These are phyloP conservation scores for Drosophila siamana DNA, from an alignment of 2,888 invertebrate species.

Conservation along the genomic window DNA sequence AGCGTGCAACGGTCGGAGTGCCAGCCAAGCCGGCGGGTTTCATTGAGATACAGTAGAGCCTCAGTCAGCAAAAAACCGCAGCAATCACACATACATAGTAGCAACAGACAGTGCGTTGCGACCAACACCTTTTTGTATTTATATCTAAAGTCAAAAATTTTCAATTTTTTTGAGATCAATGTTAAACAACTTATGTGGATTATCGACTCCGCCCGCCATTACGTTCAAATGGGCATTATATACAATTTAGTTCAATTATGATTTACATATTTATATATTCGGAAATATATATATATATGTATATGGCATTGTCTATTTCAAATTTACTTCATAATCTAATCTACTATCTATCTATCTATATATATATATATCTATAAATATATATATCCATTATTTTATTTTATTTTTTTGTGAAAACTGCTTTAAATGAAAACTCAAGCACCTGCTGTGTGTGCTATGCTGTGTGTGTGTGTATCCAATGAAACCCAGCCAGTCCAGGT, in stretches of 20 bases:
- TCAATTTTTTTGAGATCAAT: slow-evolving; percentile 15
- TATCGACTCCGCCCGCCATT: slow-evolving; percentile 44
- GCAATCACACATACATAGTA: slow-evolving; percentile 11
- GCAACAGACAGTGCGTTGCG: slow-evolving; percentile 19
- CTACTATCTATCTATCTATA: neutral
- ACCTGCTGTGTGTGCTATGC: slow-evolving; percentile 23
- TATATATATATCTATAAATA: neutral
- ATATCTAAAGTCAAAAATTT: slow-evolving; percentile 10
- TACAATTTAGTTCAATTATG: slow-evolving; percentile 68
- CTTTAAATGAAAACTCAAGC: neutral
- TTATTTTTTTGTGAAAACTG: slow-evolving; percentile 34
- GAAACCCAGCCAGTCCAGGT: slow-evolving; percentile 71
- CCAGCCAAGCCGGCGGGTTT: slow-evolving; percentile 87
- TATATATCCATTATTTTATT: neutral
- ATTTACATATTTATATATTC: slow-evolving; percentile 37
- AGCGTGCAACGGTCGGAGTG: slow-evolving; percentile 93
- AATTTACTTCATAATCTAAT: slow-evolving; percentile 14
- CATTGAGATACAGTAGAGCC: slow-evolving; percentile 79
- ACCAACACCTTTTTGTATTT: slow-evolving; percentile 13
- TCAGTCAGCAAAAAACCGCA: slow-evolving; percentile 23
- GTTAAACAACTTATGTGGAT: slow-evolving; percentile 24
- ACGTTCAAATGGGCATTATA: slow-evolving; percentile 34
- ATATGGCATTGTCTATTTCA: slow-evolving; percentile 8
- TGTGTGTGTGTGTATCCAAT: slow-evolving; percentile 50
- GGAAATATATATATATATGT: slow-evolving; percentile 4